phyloP scores from a whole-genome alignment of 2,888 invertebrate species.

The Aporophyla lueneburgensis region DNA sequence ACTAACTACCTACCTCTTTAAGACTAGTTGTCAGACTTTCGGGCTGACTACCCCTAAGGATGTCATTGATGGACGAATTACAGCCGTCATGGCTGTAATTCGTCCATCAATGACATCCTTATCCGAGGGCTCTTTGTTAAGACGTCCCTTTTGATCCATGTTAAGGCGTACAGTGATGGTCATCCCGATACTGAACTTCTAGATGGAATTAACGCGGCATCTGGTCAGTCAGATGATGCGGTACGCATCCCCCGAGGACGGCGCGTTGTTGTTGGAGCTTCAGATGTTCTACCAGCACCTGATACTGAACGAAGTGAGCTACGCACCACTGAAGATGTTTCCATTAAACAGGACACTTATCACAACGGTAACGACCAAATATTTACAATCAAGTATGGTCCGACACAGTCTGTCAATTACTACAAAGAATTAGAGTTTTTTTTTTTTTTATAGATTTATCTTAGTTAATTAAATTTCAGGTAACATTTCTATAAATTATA shows the following conservation, averaged over 20 bases:
- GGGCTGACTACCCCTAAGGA: no score
- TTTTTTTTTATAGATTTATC: no score
- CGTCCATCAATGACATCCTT: no score
- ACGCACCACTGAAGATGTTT: conserved; percentile 63
- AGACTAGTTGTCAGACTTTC: background rate
- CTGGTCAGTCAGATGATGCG: conserved; percentile 57
- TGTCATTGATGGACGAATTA: background rate
- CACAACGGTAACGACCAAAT: conserved; percentile 40
- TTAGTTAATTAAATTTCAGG: no score
- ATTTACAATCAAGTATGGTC: background rate
- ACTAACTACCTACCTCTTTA: background rate
- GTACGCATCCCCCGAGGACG: conserved; percentile 17
- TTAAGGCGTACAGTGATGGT: background rate
- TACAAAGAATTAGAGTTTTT: background rate
- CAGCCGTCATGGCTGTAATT: no score
- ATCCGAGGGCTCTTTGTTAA: background rate
- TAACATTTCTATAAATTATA: background rate
- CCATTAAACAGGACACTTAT: conserved; percentile 52
- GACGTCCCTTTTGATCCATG: background rate
- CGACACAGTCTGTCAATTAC: no score
- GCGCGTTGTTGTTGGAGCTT: conserved; percentile 42
- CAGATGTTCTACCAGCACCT: conserved; percentile 59
- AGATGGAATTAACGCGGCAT: conserved; percentile 53
- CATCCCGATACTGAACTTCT: background rate
- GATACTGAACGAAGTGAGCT: conserved; percentile 50